Percentiles rank a stretch among this genome's conserved stretches.
These are phyloP conservation scores for Eupeodes corollae DNA, from an alignment of 1,140 invertebrate species.

Conservation along the genomic window DNA sequence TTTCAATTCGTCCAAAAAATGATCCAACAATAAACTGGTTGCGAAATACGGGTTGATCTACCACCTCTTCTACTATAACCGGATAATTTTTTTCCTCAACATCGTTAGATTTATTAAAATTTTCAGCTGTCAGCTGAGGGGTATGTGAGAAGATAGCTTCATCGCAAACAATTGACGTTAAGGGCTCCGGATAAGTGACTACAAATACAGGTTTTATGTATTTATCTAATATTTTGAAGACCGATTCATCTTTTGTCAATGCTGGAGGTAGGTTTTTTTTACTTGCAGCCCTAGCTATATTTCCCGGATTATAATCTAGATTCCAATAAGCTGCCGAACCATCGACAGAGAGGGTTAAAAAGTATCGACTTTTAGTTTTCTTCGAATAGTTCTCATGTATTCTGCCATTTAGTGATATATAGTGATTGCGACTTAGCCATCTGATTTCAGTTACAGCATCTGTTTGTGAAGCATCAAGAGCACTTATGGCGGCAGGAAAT, in stretches of 20 bases:
- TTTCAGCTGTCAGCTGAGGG: slow-evolving; percentile 3
- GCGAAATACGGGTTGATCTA: slow-evolving; percentile 24
- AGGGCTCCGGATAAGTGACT: slow-evolving; percentile 38
- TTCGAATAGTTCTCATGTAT: slow-evolving; percentile 31
- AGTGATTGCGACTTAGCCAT: slow-evolving; percentile 51
- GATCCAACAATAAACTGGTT: slow-evolving; percentile 31
- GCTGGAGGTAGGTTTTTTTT: slow-evolving; percentile 40
- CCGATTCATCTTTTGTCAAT: slow-evolving; percentile 44
- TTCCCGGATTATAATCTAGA: slow-evolving; percentile 37
- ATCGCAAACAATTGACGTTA: slow-evolving; percentile 32
- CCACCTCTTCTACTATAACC: too few species aligned
- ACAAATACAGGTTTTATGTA: slow-evolving; percentile 48
- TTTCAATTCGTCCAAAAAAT: slow-evolving; percentile 17
- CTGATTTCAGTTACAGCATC: slow-evolving; percentile 49
- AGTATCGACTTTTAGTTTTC: slow-evolving; percentile 42
- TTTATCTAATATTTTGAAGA: slow-evolving; percentile 44
- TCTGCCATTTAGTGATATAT: slow-evolving; percentile 48
- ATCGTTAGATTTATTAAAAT: slow-evolving; percentile 19
- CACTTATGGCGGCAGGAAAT: slow-evolving; percentile 47
- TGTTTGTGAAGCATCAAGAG: slow-evolving; percentile 48
- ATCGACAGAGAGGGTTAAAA: slow-evolving; percentile 52
- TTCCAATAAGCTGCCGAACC: slow-evolving; percentile 61
- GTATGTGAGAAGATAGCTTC: slow-evolving; percentile 13
- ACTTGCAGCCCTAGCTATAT: slow-evolving; percentile 4
- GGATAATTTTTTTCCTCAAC: slow-evolving; percentile 21